Evolutionary conservation across 23 tunicate genomes (phyloP).

Genomic region (Ascidia mentula): DNA sequence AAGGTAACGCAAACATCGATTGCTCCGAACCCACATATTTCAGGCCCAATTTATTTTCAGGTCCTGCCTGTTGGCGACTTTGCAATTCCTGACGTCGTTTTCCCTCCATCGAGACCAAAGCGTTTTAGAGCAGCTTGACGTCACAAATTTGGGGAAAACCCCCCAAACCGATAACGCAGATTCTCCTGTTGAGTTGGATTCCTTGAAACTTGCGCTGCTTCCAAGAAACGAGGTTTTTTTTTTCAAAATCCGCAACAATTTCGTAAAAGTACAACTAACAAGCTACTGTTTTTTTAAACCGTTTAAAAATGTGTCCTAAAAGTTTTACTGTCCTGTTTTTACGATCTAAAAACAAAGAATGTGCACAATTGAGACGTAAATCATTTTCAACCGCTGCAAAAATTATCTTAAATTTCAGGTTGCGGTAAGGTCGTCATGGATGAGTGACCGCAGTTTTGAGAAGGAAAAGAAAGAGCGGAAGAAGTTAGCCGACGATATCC

Average conservation of each 20-base stretch:
- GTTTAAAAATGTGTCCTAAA: too few species aligned
- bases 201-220: conserved; percentile 47
- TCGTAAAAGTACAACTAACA: too few species aligned
- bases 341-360: too few species aligned
- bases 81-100: conserved; percentile 57
- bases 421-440: conserved; percentile 61
- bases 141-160: conserved; percentile 42
- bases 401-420: conserved; percentile 48
- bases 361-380: too few species aligned
- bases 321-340: too few species aligned
- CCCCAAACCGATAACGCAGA: conserved; percentile 17
- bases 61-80: conserved; percentile 54
- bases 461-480: conserved; percentile 43
- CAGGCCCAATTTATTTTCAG: conserved; percentile 18
- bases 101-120: conserved; percentile 51
- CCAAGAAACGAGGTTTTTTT: conserved; percentile 90
- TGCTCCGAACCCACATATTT: not conserved
- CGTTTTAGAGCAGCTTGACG: conserved; percentile 57
- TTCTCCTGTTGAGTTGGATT: conserved; percentile 7
- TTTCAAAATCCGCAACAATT: too few species aligned
- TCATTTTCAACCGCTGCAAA: too few species aligned
- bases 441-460: conserved; percentile 25
- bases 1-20: conserved; percentile 28
- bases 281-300: too few species aligned
- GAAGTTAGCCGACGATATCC: conserved; percentile 35